phyloP scores from a whole-genome alignment of 2,113 vertebrate genomes.

The Macquaria australasica region DNA sequence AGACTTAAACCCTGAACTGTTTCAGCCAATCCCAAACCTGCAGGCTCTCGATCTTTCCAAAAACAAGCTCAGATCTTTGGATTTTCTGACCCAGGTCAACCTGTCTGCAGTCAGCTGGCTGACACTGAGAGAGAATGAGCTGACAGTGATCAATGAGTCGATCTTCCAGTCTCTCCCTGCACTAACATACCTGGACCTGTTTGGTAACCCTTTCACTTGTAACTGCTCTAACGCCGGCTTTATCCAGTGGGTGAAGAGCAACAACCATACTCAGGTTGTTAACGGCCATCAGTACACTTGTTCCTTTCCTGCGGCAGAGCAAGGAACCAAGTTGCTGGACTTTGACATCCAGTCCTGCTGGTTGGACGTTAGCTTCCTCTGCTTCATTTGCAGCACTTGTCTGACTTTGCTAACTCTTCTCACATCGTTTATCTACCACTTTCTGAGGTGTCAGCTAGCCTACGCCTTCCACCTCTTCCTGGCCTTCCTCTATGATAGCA shows the following conservation, averaged over 20 bases:
- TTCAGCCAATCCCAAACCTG: constrained; percentile 58
- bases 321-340: constrained; percentile 55
- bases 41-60: constrained; percentile 51
- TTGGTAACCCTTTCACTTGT: constrained; percentile 71
- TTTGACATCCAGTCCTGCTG: constrained; percentile 66
- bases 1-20: constrained; percentile 36
- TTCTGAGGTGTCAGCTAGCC: constrained; percentile 69
- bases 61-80: constrained; percentile 60
- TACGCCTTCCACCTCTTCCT: constrained; percentile 74
- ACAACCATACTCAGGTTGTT: constrained; percentile 69
- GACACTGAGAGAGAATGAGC: constrained; percentile 48
- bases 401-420: constrained; percentile 52
- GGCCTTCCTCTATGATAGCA: constrained; percentile 73
- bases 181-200: constrained; percentile 69
- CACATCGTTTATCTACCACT: constrained; percentile 58
- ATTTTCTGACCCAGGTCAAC: constrained; percentile 66
- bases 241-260: constrained; percentile 60
- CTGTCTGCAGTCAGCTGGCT: constrained; percentile 59
- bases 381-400: constrained; percentile 58
- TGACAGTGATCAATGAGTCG: constrained; percentile 59
- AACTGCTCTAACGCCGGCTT: constrained; percentile 74
- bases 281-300: constrained; percentile 66
- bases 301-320: constrained; percentile 61
- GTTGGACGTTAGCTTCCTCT: constrained; percentile 56
- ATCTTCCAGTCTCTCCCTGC: constrained; percentile 60